These are phyloP conservation scores for Lepidurus apus DNA, from an alignment of 1,140 invertebrate species.

Conservation along the genomic window DNA sequence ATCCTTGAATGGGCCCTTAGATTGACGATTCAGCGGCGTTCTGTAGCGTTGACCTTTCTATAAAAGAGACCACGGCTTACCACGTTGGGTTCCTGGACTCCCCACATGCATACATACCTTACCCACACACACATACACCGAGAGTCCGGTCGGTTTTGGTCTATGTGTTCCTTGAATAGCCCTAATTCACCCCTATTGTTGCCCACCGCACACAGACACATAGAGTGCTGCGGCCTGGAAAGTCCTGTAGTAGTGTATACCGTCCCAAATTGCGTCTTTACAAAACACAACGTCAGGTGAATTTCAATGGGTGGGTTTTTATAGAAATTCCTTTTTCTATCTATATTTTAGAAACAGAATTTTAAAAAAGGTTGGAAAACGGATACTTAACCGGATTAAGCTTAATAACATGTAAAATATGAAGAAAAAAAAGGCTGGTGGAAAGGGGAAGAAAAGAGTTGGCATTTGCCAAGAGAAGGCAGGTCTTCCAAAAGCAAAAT, in stretches of 20 bases:
- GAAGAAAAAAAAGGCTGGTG: neutral
- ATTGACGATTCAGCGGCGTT: slow-evolving; percentile 17
- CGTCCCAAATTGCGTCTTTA: neutral
- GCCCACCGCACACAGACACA: neutral
- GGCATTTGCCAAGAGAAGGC: neutral
- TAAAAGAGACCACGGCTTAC: slow-evolving; percentile 8
- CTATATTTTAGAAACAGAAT: too few relatives aligned
- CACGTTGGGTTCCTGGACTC: neutral
- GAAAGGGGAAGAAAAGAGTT: neutral
- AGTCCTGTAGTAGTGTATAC: neutral
- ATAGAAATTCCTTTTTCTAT: too few relatives aligned
- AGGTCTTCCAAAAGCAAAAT: neutral
- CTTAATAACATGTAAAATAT: neutral
- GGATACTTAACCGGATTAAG: too few relatives aligned
- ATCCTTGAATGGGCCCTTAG: slow-evolving; percentile 14
- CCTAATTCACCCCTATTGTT: slow-evolving; percentile 19
- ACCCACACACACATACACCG: neutral
- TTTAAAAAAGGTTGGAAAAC: too few relatives aligned
- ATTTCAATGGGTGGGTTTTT: neutral
- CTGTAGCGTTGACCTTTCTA: slow-evolving; percentile 21
- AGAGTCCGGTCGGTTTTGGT: neutral
- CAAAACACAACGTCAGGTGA: neutral
- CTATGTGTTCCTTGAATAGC: neutral
- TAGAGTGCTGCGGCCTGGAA: neutral
- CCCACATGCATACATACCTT: slow-evolving; percentile 10